These are phyloP conservation scores for Seriola dumerili DNA, from an alignment of 2,113 vertebrate genomes.

Conservation along the genomic window DNA sequence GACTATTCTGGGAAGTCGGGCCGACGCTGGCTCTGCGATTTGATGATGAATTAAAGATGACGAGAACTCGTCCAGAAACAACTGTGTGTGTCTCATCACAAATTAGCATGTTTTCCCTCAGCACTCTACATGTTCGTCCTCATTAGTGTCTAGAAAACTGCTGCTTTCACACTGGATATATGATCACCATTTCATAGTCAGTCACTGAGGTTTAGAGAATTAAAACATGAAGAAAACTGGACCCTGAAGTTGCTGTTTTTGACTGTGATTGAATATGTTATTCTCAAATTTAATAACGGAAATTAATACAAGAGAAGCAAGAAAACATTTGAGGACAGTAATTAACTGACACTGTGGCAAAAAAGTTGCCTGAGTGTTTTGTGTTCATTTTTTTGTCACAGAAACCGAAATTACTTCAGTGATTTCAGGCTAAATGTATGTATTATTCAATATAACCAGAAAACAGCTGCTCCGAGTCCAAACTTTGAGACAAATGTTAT, in stretches of 20 bases:
- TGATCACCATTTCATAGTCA: neutral
- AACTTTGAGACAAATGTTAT: neutral
- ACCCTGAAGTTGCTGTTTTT: too few relatives aligned
- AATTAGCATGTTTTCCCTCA: constrained; percentile 17
- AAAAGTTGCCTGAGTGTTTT: neutral
- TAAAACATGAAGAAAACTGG: too few relatives aligned
- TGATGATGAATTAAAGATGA: constrained; percentile 49
- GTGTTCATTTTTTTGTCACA: neutral
- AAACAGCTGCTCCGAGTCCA: neutral
- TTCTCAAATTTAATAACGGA: too few relatives aligned
- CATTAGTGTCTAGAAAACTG: neutral
- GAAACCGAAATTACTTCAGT: neutral
- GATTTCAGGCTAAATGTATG: neutral
- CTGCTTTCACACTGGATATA: neutral
- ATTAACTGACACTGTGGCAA: too few relatives aligned
- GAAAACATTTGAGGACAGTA: neutral
- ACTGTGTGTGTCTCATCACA: neutral
- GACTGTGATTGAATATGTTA: too few relatives aligned
- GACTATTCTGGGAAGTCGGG: neutral
- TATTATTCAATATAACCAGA: neutral
- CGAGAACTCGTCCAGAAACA: fast-evolving
- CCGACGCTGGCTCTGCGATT: constrained; percentile 3
- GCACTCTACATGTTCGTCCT: neutral
- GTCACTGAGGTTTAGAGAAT: neutral
- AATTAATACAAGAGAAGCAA: neutral